Base-by-base conservation (phyloP, 2,797 vertebrate species). In the Ctenopoma multispine region DNA sequence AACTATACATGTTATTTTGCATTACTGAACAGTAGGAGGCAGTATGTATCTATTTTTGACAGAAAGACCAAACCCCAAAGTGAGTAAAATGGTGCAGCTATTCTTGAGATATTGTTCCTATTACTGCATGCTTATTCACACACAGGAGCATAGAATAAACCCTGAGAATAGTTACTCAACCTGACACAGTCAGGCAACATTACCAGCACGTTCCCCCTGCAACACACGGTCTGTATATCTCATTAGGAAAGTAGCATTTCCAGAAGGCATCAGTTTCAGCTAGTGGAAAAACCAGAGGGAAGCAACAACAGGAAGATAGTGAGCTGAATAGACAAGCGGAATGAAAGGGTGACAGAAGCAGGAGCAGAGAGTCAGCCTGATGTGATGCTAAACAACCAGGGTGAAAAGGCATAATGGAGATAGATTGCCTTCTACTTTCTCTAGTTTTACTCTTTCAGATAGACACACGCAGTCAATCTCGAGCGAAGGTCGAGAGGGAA, bases 11-110 rank as follows among this genome's bases (percentile, higher is more conserved):
- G 5, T 5, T 41, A 3, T 13, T 40, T 68, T 47, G 4, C 13
- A 17, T 34, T 5, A 7, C 7, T 38, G 36, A 63, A 61, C 92
- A 89, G 82, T 75, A 91, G 92, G 83, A 64, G 90, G 85, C 91
- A 88, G 79, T 74, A 10, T 89, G 38, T 0, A 11, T 57, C 55
- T 46, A 46, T 20, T 54, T 75, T 64, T 60, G 7, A 18, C 10
- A 10, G 3, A 57, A 20, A 46, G 21, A 9, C 29, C 47, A 58
- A 55, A 62, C 53, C 11, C 40, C 43, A 75, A 7, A 24, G 55
- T 36, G 14, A 43, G 36, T 44, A 36, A 59, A 65, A 51, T 46
- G 41, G 62, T 64, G 66, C 71, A 76, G 64, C 80, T 62, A 20
- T 58, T 51, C 46, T 36, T 38, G 24, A 56, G n/a, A 67, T 48